Evolutionary conservation across 2,888 invertebrate species (phyloP), one percentile per base, ranked within the genome.

Genomic region (Latheticus oryzae): DNA sequence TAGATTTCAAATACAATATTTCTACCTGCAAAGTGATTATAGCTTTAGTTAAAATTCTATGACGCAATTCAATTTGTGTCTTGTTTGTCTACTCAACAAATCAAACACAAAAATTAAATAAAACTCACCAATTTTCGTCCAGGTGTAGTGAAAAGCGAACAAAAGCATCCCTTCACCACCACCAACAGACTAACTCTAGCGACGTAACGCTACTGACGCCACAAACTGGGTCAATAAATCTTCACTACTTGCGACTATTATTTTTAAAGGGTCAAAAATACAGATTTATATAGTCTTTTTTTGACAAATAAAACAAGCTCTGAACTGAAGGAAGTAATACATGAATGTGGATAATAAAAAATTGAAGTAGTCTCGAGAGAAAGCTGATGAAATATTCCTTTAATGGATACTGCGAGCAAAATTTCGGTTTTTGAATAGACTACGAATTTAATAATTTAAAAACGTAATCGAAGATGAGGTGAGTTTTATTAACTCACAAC

Each of bases 221-320:
- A 7, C 28, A 47, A 43, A 47, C 48, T 48, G 33, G 48, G 35
- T 48, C 48, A 48, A 48, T 48, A 48, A 48, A 48, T 48, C 35
- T 33, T 13, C 11, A 42, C 42, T 15, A 42, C 42, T 42, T 40
- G 15, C 38, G 21, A 38, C 42, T 16, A 42, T 38, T 12, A 13
- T n/a, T 42, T 42, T 15, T 15, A 15, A 42, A 19, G 21, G 21
- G 9, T 7, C 5, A 15, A 16, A 16, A 35, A 30, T 11, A 32
- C 35, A 38, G 16, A 38, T 17, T 21, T n/a, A 21, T 38, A 38
- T 38, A 23, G 23, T 23, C 12, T 26, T 35, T 17, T 35, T 17
- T 35, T 35, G 35, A 35, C 35, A 17, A 35, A 17, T 35, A 37
- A 37, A 8, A 37, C 11, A 19, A 2, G 15, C 11, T 5, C n/a